phyloP scores from a whole-genome alignment of 2,797 vertebrate genomes.

The Gastrophryne carolinensis region DNA sequence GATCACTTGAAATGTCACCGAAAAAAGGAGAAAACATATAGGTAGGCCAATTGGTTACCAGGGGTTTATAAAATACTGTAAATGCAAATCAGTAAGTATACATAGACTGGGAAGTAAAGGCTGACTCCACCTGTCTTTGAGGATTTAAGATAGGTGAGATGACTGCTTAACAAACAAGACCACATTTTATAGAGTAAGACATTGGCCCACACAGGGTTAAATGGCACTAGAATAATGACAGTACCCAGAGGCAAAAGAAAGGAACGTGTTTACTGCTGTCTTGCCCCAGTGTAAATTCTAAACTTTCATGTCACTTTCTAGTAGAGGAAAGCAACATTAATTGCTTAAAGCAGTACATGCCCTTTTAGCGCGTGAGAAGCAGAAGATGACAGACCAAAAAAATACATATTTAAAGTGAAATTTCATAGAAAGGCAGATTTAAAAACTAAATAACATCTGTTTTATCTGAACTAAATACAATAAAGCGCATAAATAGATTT shows the following conservation, averaged over 20 bases:
- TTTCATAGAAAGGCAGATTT: conserved; percentile 7
- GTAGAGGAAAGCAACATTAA: conserved; percentile 48
- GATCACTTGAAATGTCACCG: too few relatives aligned
- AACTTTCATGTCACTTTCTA: conserved; percentile 53
- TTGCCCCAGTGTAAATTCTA: conserved; percentile 51
- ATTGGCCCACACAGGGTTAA: conserved; percentile 23
- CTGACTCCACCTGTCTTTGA: too few relatives aligned
- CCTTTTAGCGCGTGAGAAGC: conserved; percentile 34
- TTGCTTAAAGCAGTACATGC: conserved; percentile 50
- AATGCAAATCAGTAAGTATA: too few relatives aligned
- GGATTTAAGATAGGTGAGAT: too few relatives aligned
- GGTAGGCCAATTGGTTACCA: neutral
- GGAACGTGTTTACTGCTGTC: conserved; percentile 48
- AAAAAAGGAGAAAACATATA: neutral
- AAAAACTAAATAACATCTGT: neutral
- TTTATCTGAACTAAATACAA: neutral
- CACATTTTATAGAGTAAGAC: neutral
- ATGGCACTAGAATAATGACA: conserved; percentile 40
- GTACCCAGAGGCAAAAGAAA: conserved; percentile 38
- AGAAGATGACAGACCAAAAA: conserved; percentile 24
- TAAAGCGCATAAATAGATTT: too few relatives aligned
- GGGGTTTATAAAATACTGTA: too few relatives aligned
- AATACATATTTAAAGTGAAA: conserved; percentile 27
- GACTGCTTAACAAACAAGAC: neutral
- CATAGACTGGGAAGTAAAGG: too few relatives aligned